phyloP scores from a whole-genome alignment of 1,140 invertebrate genomes.

The Drosophila nigrodunni region DNA sequence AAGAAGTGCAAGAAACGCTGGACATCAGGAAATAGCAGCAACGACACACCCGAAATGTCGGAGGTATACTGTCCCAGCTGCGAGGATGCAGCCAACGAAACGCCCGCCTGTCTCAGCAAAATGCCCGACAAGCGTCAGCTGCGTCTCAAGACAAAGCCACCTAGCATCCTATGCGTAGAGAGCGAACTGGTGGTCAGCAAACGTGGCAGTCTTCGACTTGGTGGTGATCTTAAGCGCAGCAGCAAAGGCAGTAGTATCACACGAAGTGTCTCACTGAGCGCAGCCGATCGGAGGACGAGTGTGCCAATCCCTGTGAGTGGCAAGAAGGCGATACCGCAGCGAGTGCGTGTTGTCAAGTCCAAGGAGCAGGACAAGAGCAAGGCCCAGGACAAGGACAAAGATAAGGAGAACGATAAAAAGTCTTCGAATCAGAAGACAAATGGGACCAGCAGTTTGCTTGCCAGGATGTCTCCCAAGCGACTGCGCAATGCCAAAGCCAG shows the following conservation, averaged over 20 bases:
- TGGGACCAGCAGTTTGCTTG: conserved; percentile 50
- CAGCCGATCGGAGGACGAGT: conserved; percentile 73
- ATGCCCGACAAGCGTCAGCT: conserved; percentile 83
- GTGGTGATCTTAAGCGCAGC: conserved; percentile 49
- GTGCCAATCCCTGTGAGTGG: conserved; percentile 44
- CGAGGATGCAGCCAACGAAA: conserved; percentile 84
- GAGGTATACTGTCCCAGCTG: conserved; percentile 85
- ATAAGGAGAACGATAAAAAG: conserved; percentile 73
- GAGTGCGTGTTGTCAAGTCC: conserved; percentile 46
- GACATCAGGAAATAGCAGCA: conserved; percentile 57
- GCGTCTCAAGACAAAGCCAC: conserved; percentile 76
- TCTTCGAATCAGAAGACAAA: conserved; percentile 63
- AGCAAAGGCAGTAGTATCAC: conserved; percentile 50
- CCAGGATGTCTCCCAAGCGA: conserved; percentile 76
- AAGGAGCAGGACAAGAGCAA: conserved; percentile 70
- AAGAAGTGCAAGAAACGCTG: conserved; percentile 85
- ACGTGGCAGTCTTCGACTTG: conserved; percentile 62
- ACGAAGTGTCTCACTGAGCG: conserved; percentile 72
- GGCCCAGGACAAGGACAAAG: conserved; percentile 58
- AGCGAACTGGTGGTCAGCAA: conserved; percentile 80
- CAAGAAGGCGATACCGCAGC: conserved; percentile 45
- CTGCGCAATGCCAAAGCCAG: conserved; percentile 48
- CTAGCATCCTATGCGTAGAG: conserved; percentile 76
- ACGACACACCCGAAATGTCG: conserved; percentile 84
- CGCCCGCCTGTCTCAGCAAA: conserved; percentile 85